These are phyloP conservation scores for Calcarius lapponicus DNA, from an alignment of 2,797 vertebrate species.

Conservation along the genomic window DNA sequence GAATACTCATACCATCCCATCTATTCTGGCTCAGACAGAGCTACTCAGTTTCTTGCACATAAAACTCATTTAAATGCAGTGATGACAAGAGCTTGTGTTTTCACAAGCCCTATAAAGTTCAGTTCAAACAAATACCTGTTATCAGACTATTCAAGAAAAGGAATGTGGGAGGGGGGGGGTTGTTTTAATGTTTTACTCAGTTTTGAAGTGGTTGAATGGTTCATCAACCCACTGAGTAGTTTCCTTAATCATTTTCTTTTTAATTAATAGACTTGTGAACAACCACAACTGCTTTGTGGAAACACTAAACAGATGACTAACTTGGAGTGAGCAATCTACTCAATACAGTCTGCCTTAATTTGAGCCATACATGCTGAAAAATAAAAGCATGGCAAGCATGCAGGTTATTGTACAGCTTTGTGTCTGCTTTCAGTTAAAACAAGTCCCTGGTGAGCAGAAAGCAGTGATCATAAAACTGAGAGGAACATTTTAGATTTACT, in stretches of 20 bases:
- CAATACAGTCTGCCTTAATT: conserved; percentile 74
- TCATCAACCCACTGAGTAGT: conserved; percentile 65
- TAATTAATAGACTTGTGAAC: conserved; percentile 81
- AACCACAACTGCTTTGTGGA: conserved; percentile 76
- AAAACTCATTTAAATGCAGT: conserved; percentile 32
- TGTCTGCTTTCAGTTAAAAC: conserved; percentile 77
- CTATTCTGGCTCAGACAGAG: not conserved
- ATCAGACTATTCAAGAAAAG: conserved; percentile 21
- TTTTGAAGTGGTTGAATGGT: conserved; percentile 69
- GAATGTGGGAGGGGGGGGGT: not conserved
- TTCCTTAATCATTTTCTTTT: conserved; percentile 73
- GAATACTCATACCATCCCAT: conserved; percentile 4
- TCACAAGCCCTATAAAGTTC: conserved; percentile 36
- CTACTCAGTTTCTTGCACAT: not conserved
- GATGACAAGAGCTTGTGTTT: conserved; percentile 50
- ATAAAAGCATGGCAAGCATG: conserved; percentile 59
- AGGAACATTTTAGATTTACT: conserved; percentile 68
- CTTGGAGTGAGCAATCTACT: conserved; percentile 70
- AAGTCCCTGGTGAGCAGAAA: conserved; percentile 69
- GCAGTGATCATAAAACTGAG: conserved; percentile 69
- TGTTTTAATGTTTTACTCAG: conserved; percentile 54
- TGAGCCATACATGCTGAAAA: conserved; percentile 72
- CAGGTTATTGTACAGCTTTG: conserved; percentile 48
- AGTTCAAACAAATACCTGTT: conserved; percentile 37
- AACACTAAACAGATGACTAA: conserved; percentile 78